Evolutionary conservation across 2,797 vertebrate genomes (phyloP).

Genomic region (Catamblyrhynchus diadema): DNA sequence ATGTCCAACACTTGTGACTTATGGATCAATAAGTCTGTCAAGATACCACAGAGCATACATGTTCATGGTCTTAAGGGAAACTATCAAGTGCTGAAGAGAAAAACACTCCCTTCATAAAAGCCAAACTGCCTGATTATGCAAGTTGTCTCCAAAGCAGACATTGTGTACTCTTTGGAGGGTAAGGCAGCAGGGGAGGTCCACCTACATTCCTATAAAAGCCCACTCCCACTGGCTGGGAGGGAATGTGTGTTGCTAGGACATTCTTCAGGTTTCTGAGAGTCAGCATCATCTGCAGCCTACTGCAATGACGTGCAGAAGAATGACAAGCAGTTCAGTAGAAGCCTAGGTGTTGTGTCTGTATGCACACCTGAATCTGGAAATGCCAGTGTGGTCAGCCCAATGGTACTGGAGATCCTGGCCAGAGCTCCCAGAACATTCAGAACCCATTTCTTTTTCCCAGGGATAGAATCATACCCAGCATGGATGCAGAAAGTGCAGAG

Average conservation of each 20-base stretch:
- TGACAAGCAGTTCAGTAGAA: neutral
- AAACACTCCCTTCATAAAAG: neutral
- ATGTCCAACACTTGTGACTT: neutral
- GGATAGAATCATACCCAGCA: neutral
- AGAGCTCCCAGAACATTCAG: neutral
- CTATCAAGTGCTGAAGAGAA: neutral
- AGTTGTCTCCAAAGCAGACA: neutral
- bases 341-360: fast-evolving
- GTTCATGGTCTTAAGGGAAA: neutral
- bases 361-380: fast-evolving
- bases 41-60: neutral
- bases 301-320: neutral
- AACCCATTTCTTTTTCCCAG: neutral
- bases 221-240: neutral
- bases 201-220: constrained; percentile 16
- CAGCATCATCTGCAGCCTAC: constrained; percentile 9
- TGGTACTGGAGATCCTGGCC: neutral
- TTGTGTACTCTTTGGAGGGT: neutral
- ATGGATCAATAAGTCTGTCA: neutral
- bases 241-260: constrained; percentile 11
- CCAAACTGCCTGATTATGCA: neutral
- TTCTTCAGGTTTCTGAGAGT: neutral
- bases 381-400: neutral
- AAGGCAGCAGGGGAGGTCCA: neutral
- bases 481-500: neutral